Percentiles rank a stretch among this genome's conserved stretches.
phyloP scores from a whole-genome alignment of 2,888 invertebrate species.

The Caprella mutica region DNA sequence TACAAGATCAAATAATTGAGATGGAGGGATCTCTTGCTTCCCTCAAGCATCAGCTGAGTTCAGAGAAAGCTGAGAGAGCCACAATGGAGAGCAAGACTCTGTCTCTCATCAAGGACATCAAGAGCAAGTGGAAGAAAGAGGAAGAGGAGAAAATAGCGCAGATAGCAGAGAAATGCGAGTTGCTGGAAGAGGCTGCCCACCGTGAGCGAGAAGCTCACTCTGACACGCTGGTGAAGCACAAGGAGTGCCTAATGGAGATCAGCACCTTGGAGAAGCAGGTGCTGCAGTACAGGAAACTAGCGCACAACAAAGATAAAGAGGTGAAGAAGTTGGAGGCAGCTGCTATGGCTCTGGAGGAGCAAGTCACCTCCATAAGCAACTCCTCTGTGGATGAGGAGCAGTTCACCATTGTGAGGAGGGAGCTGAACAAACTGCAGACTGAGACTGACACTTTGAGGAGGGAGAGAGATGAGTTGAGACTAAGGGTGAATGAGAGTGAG shows the following conservation, averaged over 20 bases:
- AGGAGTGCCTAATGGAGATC: neutral
- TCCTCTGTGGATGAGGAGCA: too few relatives aligned
- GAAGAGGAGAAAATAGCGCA: constrained; percentile 17
- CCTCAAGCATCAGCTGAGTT: constrained; percentile 19
- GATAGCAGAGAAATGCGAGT: constrained; percentile 8
- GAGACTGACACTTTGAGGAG: too few relatives aligned
- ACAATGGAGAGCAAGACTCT: constrained; percentile 26
- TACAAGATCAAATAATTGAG: too few relatives aligned
- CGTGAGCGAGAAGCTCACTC: neutral
- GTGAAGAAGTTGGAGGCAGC: neutral
- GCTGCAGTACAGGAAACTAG: constrained; percentile 1
- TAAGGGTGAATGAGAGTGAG: too few relatives aligned
- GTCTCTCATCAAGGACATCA: constrained; percentile 26
- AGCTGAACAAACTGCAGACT: too few relatives aligned
- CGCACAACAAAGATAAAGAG: neutral
- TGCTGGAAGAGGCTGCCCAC: neutral
- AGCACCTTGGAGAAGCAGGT: constrained; percentile 1
- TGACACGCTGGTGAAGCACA: neutral
- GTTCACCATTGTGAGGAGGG: too few relatives aligned
- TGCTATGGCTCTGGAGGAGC: neutral
- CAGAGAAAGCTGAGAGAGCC: constrained; percentile 26
- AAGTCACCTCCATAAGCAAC: too few relatives aligned
- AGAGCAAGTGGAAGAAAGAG: constrained; percentile 31
- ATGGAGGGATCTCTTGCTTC: too few relatives aligned
- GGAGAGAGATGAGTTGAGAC: too few relatives aligned